Conservation (phyloP, 92 coral and sea anemone genomes). For the Anthopleura xanthogrammica region DNA sequence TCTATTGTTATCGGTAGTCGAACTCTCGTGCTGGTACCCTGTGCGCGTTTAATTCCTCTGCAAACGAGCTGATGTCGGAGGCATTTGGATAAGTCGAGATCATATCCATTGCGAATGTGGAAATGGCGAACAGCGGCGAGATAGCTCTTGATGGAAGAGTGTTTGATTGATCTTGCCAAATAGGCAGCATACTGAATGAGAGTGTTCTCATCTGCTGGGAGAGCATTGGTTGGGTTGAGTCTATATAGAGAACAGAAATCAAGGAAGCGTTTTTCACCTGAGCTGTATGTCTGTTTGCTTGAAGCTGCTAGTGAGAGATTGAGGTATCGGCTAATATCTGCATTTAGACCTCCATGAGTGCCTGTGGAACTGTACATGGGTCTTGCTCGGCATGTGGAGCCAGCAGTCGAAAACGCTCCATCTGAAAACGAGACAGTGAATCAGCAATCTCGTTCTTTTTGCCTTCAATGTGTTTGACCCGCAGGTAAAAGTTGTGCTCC, state of each 20-base stretch:
- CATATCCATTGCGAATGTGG: conserved; percentile 43
- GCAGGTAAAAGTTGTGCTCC: conserved; percentile 34
- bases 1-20: conserved; percentile 49
- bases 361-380: conserved; percentile 20
- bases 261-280: conserved; percentile 48
- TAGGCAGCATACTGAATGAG: conserved; percentile 44
- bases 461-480: conserved; percentile 54
- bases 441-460: conserved; percentile 46
- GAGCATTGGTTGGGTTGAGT: neutral
- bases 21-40: conserved; percentile 27
- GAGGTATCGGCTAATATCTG: conserved; percentile 38
- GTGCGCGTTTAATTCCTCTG: conserved; percentile 50
- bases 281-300: conserved; percentile 41
- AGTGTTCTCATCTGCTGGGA: conserved; percentile 47
- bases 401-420: conserved; percentile 42
- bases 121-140: conserved; percentile 52
- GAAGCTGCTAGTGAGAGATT: conserved; percentile 39
- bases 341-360: conserved; percentile 25
- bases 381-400: conserved; percentile 43
- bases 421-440: conserved; percentile 59
- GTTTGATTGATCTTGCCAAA: conserved; percentile 39
- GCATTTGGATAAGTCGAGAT: conserved; percentile 38
- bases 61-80: conserved; percentile 41
- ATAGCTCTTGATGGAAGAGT: conserved; percentile 49
- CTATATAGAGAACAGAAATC: conserved; percentile 23